Base-by-base conservation (phyloP, 2,888 invertebrate species). In the Chesias legatella region DNA sequence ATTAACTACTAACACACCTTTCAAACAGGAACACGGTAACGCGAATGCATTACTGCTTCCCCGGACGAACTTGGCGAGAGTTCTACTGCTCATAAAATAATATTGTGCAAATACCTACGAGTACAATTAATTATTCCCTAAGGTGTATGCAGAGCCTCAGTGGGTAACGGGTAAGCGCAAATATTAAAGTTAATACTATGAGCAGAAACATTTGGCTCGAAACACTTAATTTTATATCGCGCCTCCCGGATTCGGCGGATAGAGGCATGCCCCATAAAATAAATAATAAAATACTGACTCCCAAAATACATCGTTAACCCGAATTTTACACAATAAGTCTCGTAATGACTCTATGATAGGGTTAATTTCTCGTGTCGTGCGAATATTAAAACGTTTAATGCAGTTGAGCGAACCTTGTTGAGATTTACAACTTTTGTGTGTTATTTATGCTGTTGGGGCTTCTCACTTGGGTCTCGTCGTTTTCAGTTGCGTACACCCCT, bases 261-360 rank as follows among this genome's bases (percentile, higher is more conserved):
- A 62, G 63, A 63, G 43, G 47, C 51, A 56, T 34, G 34, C 28
- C 40, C 50, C 58, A 67, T 73, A 73, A 75, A 75, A 65, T 51
- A 68, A 65, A 73, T 63, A 72, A 70, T 70, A 70, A 74, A 72
- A 63, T 51, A 50, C 40, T 47, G 51, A 57, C 56, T 58, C 50
- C 52, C 60, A 55, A 62, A 65, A 63, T 54, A 62, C 53, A 53
- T 53, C 60, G 63, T 74, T 70, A 70, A 74, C 66, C 64, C 63
- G 59, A 61, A 58, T 67, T 74, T 73, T 70, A 76, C 66, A 61
- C 55, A 51, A 58, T 62, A 39, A 53, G 58, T 57, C 50, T 52
- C 48, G 44, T 51, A 53, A 47, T 62, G 63, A 68, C 61, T 60
- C 60, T 49, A 40, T 44, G 50, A 56, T 48, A 56, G 56, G 43